Percentiles rank a stretch among this genome's conserved stretches.
Evolutionary conservation across 2,888 invertebrate genomes (phyloP).

Genomic region (Sarcophaga carnaria): DNA sequence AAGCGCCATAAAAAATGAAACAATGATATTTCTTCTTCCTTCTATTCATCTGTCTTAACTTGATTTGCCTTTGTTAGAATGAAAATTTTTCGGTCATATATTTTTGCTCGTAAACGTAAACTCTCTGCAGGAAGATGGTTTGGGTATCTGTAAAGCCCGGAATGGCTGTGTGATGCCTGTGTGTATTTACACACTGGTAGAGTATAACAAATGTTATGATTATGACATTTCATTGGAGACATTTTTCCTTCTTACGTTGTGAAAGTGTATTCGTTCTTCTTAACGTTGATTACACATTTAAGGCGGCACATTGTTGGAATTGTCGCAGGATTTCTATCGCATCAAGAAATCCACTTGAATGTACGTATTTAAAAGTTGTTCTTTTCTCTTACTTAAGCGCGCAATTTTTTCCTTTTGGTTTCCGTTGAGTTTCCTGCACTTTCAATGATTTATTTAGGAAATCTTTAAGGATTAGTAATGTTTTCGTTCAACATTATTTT

Average conservation of each 20-base stretch:
- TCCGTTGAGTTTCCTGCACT: constrained; percentile 65
- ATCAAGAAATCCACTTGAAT: constrained; percentile 31
- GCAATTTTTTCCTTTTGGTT: constrained; percentile 47
- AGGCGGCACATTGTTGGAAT: constrained; percentile 58
- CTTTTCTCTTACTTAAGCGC: constrained; percentile 34
- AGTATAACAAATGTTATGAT: constrained; percentile 63
- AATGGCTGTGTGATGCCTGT: neutral
- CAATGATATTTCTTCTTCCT: constrained; percentile 15
- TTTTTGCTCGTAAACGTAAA: neutral
- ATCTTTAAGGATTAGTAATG: constrained; percentile 67
- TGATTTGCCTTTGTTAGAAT: constrained; percentile 29
- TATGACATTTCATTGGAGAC: constrained; percentile 60
- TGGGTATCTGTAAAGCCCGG: neutral
- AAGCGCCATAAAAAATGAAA: constrained; percentile 14
- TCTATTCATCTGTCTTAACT: constrained; percentile 23
- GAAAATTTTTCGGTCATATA: neutral
- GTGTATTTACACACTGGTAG: constrained; percentile 18
- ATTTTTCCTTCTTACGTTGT: constrained; percentile 37
- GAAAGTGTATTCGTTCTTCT: constrained; percentile 36
- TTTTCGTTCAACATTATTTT: constrained; percentile 49
- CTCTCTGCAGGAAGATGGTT: too few species aligned
- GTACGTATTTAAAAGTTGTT: constrained; percentile 37
- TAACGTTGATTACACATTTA: constrained; percentile 66
- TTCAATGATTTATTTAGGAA: constrained; percentile 66
- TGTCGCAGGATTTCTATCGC: constrained; percentile 35